phyloP scores from a whole-genome alignment of 2,113 vertebrate species.

The Capreolus pygargus region DNA sequence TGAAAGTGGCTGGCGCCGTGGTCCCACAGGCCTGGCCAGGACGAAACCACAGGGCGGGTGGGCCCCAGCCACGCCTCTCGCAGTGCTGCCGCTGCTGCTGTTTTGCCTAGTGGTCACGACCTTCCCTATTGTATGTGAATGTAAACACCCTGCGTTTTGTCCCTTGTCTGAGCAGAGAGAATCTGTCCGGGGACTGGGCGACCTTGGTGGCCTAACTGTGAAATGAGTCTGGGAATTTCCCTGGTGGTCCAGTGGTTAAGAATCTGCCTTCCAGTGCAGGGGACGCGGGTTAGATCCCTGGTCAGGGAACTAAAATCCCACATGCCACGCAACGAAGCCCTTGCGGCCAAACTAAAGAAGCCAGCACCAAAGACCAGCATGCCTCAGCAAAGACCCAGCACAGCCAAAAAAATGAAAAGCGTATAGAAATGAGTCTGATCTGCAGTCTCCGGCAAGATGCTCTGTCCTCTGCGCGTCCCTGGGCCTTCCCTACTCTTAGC shows the following conservation, averaged over 20 bases:
- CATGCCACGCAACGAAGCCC: not conserved
- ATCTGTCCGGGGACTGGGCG: not conserved
- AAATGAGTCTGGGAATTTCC: not conserved
- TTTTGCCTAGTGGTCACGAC: not conserved
- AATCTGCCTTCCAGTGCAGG: not conserved
- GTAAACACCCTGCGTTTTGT: not conserved
- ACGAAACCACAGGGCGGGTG: not conserved
- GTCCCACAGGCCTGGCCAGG: not conserved
- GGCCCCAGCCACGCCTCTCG: not conserved
- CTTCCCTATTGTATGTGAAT: not conserved
- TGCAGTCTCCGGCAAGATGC: not conserved
- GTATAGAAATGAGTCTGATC: not conserved
- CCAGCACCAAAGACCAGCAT: not conserved
- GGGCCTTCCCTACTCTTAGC: not conserved
- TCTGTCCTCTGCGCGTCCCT: accelerated
- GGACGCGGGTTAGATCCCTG: not conserved
- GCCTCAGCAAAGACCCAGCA: not conserved
- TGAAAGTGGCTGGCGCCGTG: accelerated
- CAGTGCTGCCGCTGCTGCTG: not conserved
- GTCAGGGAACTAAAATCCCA: not conserved
- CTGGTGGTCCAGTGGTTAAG: not conserved
- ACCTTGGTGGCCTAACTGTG: not conserved
- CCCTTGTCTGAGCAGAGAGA: not conserved
- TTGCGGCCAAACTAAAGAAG: not conserved
- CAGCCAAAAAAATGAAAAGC: not conserved